These are phyloP conservation scores for Syngnathus rostellatus DNA, from an alignment of 2,797 vertebrate genomes.

Conservation along the genomic window DNA sequence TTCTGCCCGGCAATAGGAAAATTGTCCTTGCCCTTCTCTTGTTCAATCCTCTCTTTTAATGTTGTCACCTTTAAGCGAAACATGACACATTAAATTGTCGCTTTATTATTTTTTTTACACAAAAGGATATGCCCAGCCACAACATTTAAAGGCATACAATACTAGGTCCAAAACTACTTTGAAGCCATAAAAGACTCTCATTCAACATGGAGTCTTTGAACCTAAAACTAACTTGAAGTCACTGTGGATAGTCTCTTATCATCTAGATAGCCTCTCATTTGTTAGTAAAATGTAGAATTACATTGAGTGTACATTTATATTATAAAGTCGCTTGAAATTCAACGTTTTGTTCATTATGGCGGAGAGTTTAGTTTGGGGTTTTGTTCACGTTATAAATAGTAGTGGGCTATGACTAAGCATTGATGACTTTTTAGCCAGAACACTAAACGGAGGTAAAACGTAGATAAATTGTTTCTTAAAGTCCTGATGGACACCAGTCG, in stretches of 20 bases:
- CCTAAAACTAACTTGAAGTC: not conserved
- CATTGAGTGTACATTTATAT: not conserved
- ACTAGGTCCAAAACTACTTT: not conserved
- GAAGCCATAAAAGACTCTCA: not conserved
- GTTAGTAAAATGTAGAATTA: not conserved
- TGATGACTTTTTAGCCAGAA: conserved; percentile 8
- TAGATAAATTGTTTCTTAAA: not conserved
- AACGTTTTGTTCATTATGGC: not conserved
- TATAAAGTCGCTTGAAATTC: not conserved
- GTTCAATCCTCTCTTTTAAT: conserved; percentile 70
- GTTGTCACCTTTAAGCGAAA: conserved; percentile 58
- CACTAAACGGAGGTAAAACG: not conserved
- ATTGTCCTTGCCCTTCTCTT: conserved; percentile 64
- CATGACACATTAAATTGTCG: not conserved
- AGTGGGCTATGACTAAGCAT: conserved; percentile 42
- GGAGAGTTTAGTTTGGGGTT: not conserved
- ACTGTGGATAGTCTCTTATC: not conserved
- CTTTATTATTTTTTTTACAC: not conserved
- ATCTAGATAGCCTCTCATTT: not conserved
- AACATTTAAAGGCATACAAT: not conserved
- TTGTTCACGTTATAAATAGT: not conserved
- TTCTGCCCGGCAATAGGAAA: conserved; percentile 70
- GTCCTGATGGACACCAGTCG: not conserved
- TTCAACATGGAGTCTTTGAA: not conserved
- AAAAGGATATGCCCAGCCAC: not conserved